phyloP scores from a whole-genome alignment of 2,888 invertebrate genomes.

The Agonopterix heracliana region DNA sequence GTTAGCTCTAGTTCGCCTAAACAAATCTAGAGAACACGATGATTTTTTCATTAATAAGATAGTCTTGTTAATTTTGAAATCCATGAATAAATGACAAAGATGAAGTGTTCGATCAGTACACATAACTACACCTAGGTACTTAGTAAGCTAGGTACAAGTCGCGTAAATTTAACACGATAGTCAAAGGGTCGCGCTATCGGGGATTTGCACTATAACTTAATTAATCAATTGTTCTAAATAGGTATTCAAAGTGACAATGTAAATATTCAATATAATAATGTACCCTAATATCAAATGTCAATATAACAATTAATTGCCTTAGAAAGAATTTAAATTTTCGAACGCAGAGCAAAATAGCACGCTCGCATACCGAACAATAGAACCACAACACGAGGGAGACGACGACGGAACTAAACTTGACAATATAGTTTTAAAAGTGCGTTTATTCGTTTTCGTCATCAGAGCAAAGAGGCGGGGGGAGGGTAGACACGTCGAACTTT shows the following conservation, averaged over 20 bases:
- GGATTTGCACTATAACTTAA: constrained; percentile 54
- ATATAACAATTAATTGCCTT: constrained; percentile 60
- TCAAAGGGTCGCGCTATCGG: constrained; percentile 50
- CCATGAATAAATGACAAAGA: constrained; percentile 15
- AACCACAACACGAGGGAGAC: constrained; percentile 31
- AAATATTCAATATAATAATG: constrained; percentile 56
- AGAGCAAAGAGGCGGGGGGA: constrained; percentile 85
- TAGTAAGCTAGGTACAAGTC: constrained; percentile 52
- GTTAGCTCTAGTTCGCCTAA: constrained; percentile 27
- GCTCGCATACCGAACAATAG: constrained; percentile 35
- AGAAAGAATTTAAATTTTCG: constrained; percentile 50
- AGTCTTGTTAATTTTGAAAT: constrained; percentile 22
- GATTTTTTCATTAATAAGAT: constrained; percentile 10
- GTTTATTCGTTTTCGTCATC: constrained; percentile 81
- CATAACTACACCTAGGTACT: constrained; percentile 55
- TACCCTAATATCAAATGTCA: constrained; percentile 49
- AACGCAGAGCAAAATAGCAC: constrained; percentile 37
- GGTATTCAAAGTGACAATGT: constrained; percentile 27
- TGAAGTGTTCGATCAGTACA: constrained; percentile 35
- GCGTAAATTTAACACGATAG: constrained; percentile 40
- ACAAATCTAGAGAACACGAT: constrained; percentile 14
- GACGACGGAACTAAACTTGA: constrained; percentile 30
- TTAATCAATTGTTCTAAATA: constrained; percentile 42
- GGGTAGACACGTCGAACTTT: constrained; percentile 83
- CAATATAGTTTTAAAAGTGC: constrained; percentile 17